Evolutionary conservation across 2,888 invertebrate genomes (phyloP).

Genomic region (Disparrhopalites patrizii): DNA sequence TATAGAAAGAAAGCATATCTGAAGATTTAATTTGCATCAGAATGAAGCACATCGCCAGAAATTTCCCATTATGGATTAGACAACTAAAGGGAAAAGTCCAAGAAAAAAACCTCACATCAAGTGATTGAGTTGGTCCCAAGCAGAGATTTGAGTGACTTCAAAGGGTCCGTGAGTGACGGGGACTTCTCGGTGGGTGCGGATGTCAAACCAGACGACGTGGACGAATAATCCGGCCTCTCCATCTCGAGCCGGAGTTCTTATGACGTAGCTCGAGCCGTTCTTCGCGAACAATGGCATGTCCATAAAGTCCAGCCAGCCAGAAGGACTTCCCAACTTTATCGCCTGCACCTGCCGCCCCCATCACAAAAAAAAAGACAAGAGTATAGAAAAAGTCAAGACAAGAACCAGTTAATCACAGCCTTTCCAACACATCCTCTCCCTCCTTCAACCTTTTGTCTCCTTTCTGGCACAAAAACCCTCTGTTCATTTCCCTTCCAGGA

Average conservation of each 20-base stretch:
- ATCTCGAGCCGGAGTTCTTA: slow-evolving; percentile 57
- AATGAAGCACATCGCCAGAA: not conserved
- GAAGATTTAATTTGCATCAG: slow-evolving; percentile 5
- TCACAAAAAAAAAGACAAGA: not conserved
- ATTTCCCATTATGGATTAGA: no score
- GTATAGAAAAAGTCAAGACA: not conserved
- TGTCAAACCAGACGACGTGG: slow-evolving; percentile 53
- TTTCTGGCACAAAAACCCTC: no score
- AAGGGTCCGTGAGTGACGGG: slow-evolving; percentile 68
- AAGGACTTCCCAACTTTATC: slow-evolving; percentile 33
- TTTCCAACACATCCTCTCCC: no score
- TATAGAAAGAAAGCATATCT: not conserved
- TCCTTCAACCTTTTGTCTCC: no score
- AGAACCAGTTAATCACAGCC: no score
- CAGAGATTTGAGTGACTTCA: slow-evolving; percentile 68
- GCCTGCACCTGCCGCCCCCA: slow-evolving; percentile 44
- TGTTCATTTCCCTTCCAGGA: no score
- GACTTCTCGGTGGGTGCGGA: slow-evolving; percentile 41
- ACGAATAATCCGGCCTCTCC: slow-evolving; percentile 58
- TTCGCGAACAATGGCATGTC: slow-evolving; percentile 53
- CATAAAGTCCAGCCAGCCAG: slow-evolving; percentile 52
- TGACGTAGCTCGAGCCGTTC: slow-evolving; percentile 53
- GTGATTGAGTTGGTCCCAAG: slow-evolving; percentile 70
- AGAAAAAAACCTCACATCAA: slow-evolving; percentile 58
- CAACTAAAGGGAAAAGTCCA: not conserved